Evolutionary conservation across 37 sponge, comb jelly and placozoan species (phyloP), one percentile per base, ranked within the genome.

Genomic region (Spongia lamella): DNA sequence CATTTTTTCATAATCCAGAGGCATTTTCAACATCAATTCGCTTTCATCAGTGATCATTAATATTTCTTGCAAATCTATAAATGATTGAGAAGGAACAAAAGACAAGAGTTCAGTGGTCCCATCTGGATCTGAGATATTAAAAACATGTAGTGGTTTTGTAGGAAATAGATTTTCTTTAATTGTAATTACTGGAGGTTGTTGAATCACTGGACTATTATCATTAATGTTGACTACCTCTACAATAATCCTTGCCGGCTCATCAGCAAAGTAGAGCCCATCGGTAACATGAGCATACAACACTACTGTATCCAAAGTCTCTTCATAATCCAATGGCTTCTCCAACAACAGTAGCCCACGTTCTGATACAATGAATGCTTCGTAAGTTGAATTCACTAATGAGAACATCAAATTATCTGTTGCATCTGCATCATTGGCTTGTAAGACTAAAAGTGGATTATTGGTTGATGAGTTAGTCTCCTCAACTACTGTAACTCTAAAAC

Each of bases 391-490:
- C 5, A 43, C 58, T 63, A 27, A 14, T 26, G 34, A 67, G 37
- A 70, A 26, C 7, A 30, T 51, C 7, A 80, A 30, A 20, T 54
- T 58, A 17, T 73, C 75, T 50, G 73, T 67, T 5, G 40, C 56
- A 35, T 86, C 87, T 31, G 26, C 53, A 43, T 86, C 87, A 6
- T 26, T 53, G 3, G 71, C 87, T 38, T 66, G 38, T 26, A 86
- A 50, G 22, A 47, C 55, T 25, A 60, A 39, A 2, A 82, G 14
- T n/a, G 53, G 34, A n/a, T 73, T 56, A 4, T 31, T 20, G 0
- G 43, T 7, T 0, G 32, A 20, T 19, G 58, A 30, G 38, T 55
- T 43, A 38, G 72, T 73, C 30, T 55, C 64, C 7, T 73, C 38
- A 11, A 32, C 7, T 16, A 79, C 40, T 11, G n/a, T 30, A 0